Evolutionary conservation across 2,113 vertebrate genomes (phyloP).

Genomic region (Lampris incognitus): DNA sequence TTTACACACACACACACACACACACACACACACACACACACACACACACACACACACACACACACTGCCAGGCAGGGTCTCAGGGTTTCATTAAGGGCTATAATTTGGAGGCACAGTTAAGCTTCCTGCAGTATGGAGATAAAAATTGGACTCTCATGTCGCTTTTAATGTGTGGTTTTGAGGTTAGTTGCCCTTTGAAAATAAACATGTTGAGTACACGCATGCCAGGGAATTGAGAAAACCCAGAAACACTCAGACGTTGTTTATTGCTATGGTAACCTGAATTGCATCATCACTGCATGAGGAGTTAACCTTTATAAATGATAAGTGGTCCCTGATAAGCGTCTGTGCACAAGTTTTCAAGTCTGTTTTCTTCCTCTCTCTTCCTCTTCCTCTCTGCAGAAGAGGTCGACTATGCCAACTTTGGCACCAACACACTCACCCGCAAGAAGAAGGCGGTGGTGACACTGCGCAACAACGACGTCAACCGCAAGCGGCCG

Average conservation of each 20-base stretch:
- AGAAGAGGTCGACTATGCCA: conserved; percentile 96
- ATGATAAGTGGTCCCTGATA: conserved; percentile 11
- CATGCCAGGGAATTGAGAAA: background rate
- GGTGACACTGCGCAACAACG: conserved; percentile 91
- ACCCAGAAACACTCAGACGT: background rate
- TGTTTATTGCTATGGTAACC: conserved; percentile 16
- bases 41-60: background rate
- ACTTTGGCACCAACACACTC: conserved; percentile 90
- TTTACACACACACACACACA: conserved; percentile 12
- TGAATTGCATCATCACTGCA: conserved; percentile 31
- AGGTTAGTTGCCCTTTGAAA: background rate
- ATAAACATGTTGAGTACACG: background rate
- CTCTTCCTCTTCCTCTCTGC: conserved; percentile 54
- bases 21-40: too few species aligned
- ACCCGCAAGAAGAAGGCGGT: conserved; percentile 91
- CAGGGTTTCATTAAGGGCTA: background rate
- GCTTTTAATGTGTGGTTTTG: conserved; percentile 9
- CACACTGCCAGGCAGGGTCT: background rate
- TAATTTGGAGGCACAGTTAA: background rate
- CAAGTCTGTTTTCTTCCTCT: background rate
- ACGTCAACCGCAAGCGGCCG: conserved; percentile 90
- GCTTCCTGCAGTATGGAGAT: conserved; percentile 23
- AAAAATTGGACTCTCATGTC: conserved; percentile 5
- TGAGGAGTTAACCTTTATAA: conserved; percentile 36
- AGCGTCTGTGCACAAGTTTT: conserved; percentile 40